phyloP scores from a whole-genome alignment of 2,797 vertebrate species.

The Poeciliopsis gracilis region DNA sequence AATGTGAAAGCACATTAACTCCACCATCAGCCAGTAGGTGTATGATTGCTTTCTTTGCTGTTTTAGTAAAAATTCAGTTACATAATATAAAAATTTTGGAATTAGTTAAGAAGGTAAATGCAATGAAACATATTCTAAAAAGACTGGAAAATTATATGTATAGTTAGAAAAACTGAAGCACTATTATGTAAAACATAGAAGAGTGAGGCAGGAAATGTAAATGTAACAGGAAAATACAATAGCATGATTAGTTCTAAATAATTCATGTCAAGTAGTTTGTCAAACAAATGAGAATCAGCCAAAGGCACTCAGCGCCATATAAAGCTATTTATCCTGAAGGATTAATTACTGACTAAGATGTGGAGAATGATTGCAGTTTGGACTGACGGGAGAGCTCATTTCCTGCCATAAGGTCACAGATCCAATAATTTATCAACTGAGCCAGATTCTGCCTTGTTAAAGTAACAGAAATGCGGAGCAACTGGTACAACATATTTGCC shows the following conservation, averaged over 20 bases:
- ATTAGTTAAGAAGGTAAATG: neutral
- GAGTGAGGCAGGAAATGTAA: too few species aligned
- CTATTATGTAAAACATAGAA: neutral
- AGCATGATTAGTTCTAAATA: neutral
- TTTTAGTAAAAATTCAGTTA: neutral
- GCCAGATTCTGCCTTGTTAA: neutral
- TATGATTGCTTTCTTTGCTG: neutral
- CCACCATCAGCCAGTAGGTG: too few species aligned
- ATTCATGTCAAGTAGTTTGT: slow-evolving; percentile 3
- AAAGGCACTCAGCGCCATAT: neutral
- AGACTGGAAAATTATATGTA: neutral
- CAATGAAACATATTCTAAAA: neutral
- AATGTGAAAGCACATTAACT: neutral
- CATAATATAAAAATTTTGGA: neutral
- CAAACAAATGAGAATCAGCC: slow-evolving; percentile 11
- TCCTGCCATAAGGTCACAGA: neutral
- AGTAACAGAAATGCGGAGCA: neutral
- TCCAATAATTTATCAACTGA: neutral
- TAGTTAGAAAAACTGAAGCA: neutral
- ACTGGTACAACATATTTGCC: neutral
- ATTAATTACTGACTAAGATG: neutral
- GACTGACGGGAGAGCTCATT: slow-evolving; percentile 9
- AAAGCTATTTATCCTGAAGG: slow-evolving; percentile 8
- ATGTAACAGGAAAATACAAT: neutral
- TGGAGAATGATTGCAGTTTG: slow-evolving; percentile 1